Percentiles rank a stretch among this genome's conserved stretches.
Evolutionary conservation across 2,797 vertebrate species (phyloP).

Genomic region (Galagoides demidoff): DNA sequence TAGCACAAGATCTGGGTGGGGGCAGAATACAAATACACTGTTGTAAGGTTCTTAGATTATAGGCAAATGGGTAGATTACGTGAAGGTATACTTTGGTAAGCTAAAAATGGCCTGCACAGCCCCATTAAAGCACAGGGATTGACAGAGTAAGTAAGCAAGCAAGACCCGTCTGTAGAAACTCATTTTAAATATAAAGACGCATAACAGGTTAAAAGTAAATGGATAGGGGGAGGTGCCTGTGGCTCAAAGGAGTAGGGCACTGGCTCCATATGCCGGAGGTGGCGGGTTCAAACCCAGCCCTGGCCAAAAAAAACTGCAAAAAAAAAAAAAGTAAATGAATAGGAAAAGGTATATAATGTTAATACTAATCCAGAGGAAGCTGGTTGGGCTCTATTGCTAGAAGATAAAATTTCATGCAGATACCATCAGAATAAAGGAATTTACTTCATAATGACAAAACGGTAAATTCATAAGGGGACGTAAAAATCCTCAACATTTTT

Average conservation of each 20-base stretch:
- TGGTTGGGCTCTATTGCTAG: not conserved
- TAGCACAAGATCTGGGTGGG: not conserved
- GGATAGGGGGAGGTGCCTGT: no score
- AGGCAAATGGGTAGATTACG: not conserved
- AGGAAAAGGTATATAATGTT: no score
- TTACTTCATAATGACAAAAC: no score
- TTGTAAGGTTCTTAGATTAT: not conserved
- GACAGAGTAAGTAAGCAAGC: not conserved
- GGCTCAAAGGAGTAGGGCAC: no score
- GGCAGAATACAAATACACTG: no score
- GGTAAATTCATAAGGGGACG: accelerated
- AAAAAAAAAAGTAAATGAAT: no score
- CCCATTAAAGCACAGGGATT: not conserved
- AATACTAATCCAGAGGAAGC: no score
- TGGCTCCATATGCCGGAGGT: no score
- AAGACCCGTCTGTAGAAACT: not conserved
- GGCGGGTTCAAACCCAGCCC: no score
- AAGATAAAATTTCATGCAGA: not conserved
- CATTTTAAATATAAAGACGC: not conserved
- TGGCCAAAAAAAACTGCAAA: no score
- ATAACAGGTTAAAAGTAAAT: not conserved
- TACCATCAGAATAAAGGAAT: not conserved
- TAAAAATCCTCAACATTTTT: not conserved
- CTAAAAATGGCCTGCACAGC: not conserved
- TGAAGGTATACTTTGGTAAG: not conserved